phyloP scores from a whole-genome alignment of 2,113 vertebrate genomes.

The Patagioenas fasciata region DNA sequence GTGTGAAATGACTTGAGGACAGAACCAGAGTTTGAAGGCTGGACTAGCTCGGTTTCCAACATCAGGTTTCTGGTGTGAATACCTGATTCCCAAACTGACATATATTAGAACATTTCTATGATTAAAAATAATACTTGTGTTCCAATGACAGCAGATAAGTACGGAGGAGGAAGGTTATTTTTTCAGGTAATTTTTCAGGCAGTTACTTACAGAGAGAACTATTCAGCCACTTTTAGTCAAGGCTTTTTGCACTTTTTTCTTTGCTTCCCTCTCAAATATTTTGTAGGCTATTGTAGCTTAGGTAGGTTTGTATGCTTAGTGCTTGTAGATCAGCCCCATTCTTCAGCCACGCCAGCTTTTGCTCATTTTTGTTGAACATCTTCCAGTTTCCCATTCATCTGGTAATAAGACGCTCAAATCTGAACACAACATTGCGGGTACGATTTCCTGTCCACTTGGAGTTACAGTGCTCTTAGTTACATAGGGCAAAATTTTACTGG shows the following conservation, averaged over 20 bases:
- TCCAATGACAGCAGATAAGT: not conserved
- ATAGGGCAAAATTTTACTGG: not conserved
- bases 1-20: not conserved
- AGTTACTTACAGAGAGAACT: not conserved
- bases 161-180: not conserved
- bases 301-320: not conserved
- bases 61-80: not conserved
- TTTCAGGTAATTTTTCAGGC: not conserved
- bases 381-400: not conserved
- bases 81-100: not conserved
- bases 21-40: not conserved
- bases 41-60: not conserved
- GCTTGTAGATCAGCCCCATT: not conserved
- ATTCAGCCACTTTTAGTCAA: not conserved
- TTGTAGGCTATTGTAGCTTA: not conserved
- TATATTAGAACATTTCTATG: not conserved
- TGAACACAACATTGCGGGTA: not conserved
- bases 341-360: not conserved
- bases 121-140: not conserved
- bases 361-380: not conserved
- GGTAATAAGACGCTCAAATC: not conserved
- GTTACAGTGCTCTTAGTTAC: not conserved
- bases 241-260: not conserved
- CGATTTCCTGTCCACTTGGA: not conserved
- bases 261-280: not conserved